phyloP scores from a whole-genome alignment of 2,888 invertebrate genomes.

The Acrobasis consociella region DNA sequence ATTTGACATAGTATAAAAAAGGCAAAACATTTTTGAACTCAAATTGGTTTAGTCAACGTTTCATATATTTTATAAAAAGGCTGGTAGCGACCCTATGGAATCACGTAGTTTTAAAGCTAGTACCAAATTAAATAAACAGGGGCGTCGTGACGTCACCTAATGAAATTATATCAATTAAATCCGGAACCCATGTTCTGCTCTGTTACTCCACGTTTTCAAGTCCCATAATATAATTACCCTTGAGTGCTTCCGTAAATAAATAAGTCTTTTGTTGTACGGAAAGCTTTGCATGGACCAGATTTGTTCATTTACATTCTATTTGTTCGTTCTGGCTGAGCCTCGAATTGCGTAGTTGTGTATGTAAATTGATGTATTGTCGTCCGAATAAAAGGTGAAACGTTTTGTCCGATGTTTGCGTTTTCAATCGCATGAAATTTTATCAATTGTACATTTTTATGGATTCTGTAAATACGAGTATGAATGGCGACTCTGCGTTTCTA shows the following conservation, averaged over 20 bases:
- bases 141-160: background rate
- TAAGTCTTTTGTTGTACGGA: slow-evolving; percentile 59
- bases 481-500: background rate
- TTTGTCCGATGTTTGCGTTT: slow-evolving; percentile 13
- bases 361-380: slow-evolving; percentile 16
- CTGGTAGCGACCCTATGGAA: too few relatives aligned
- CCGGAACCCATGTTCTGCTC: slow-evolving; percentile 11
- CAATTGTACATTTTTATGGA: slow-evolving; percentile 13
- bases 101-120: too few relatives aligned
- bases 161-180: slow-evolving; percentile 8
- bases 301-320: slow-evolving; percentile 39
- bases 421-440: slow-evolving; percentile 19
- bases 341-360: slow-evolving; percentile 17
- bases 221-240: slow-evolving; percentile 60
- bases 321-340: slow-evolving; percentile 26
- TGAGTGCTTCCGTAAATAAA: slow-evolving; percentile 65
- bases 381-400: slow-evolving; percentile 20
- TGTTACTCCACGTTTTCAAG: slow-evolving; percentile 34
- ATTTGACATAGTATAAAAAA: too few relatives aligned
- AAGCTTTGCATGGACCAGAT: slow-evolving; percentile 44
- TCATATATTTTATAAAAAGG: too few relatives aligned
- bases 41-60: too few relatives aligned
- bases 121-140: background rate
- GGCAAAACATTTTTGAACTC: too few relatives aligned
- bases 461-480: slow-evolving; percentile 4